Conservation (phyloP, 2,113 vertebrate species). For the Eulemur macaco region DNA sequence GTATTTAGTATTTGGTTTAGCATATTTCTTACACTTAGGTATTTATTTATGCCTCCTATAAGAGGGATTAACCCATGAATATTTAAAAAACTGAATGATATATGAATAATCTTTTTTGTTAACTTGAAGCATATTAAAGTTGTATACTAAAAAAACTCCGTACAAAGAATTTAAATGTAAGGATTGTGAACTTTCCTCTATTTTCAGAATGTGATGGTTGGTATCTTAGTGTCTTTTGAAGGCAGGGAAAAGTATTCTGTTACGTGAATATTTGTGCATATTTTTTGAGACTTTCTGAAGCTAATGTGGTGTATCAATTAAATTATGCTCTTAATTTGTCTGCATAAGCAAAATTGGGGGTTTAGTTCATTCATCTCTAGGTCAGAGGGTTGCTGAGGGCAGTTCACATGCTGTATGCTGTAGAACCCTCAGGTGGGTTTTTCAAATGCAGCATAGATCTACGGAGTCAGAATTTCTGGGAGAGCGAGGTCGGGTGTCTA, state of each 20-base stretch:
- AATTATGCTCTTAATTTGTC: constrained; percentile 41
- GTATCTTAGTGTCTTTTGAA: not conserved
- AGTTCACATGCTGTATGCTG: not conserved
- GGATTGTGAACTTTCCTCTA: not conserved
- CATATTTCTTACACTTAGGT: constrained; percentile 21
- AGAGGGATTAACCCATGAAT: not conserved
- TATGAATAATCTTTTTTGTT: not conserved
- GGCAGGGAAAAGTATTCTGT: not conserved
- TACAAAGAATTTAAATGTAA: not conserved
- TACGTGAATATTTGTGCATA: not conserved
- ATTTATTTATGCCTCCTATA: constrained; percentile 15
- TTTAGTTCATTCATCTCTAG: not conserved
- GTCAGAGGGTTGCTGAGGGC: not conserved
- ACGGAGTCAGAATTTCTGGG: not conserved
- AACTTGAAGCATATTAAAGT: not conserved
- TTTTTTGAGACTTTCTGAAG: constrained; percentile 15
- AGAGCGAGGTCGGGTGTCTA: not conserved
- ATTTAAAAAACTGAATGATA: not conserved
- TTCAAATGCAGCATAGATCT: not conserved
- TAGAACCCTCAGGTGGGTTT: not conserved
- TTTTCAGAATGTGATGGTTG: not conserved
- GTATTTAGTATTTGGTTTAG: constrained; percentile 46
- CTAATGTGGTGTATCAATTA: not conserved
- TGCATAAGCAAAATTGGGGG: not conserved
- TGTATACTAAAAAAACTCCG: not conserved